Conservation (phyloP, 1,140 invertebrate genomes). For the Prorops nasuta region DNA sequence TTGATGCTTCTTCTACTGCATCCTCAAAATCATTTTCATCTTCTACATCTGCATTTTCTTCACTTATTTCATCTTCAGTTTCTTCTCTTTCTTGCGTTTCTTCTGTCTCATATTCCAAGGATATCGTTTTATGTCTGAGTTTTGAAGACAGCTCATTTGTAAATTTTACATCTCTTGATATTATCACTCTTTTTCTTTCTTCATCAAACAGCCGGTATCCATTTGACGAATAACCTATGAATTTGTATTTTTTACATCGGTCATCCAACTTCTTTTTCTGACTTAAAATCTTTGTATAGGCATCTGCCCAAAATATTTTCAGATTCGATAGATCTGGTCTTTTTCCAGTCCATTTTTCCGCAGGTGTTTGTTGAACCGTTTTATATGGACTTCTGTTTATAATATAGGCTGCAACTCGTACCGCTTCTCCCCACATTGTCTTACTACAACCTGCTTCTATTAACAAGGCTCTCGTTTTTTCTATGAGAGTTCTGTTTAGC, state of each 20-base stretch:
- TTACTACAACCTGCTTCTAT: slow-evolving; percentile 22
- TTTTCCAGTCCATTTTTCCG: slow-evolving; percentile 25
- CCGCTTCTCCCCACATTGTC: slow-evolving; percentile 36
- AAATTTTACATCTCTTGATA: slow-evolving; percentile 22
- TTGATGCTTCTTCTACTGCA: not conserved
- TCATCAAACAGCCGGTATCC: slow-evolving; percentile 31
- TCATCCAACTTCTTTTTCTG: slow-evolving; percentile 23
- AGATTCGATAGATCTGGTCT: slow-evolving; percentile 33
- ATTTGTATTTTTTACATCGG: slow-evolving; percentile 14
- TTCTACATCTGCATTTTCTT: not conserved
- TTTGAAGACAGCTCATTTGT: slow-evolving; percentile 2
- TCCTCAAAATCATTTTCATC: not conserved
- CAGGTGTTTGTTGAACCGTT: slow-evolving; percentile 20
- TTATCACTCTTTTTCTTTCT: slow-evolving; percentile 24
- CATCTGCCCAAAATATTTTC: slow-evolving; percentile 37
- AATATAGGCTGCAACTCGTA: slow-evolving; percentile 23
- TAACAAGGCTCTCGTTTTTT: slow-evolving; percentile 39
- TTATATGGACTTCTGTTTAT: slow-evolving; percentile 28
- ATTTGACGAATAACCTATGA: slow-evolving; percentile 28
- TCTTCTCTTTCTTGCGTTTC: not conserved
- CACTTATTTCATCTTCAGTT: not conserved
- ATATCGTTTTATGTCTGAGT: not conserved
- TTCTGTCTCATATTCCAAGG: not conserved
- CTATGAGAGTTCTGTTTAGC: slow-evolving; percentile 39
- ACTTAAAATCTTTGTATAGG: slow-evolving; percentile 17